phyloP scores from a whole-genome alignment of 1,140 invertebrate species.

The Drosophila triauraria region DNA sequence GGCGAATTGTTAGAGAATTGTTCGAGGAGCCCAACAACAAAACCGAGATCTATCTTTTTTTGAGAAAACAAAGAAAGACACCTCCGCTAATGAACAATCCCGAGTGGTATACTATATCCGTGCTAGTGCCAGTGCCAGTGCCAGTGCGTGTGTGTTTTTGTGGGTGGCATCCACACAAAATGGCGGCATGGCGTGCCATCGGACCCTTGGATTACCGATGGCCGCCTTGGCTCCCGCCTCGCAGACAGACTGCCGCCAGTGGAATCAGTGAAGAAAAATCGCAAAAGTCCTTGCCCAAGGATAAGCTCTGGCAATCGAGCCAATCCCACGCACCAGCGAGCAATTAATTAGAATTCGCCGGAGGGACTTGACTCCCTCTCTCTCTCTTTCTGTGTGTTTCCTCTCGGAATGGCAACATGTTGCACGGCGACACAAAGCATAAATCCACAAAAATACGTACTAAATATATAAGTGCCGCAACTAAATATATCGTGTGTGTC shows the following conservation, averaged over 20 bases:
- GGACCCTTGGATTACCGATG: constrained; percentile 80
- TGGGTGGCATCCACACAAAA: constrained; percentile 31
- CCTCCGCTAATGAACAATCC: constrained; percentile 44
- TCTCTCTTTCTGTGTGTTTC: not conserved
- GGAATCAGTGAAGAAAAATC: constrained; percentile 36
- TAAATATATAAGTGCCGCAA: constrained; percentile 37
- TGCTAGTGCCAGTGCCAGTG: not conserved
- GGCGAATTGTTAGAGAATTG: constrained; percentile 24
- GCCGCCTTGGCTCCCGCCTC: constrained; percentile 21
- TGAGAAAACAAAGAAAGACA: constrained; percentile 33
- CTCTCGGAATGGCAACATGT: constrained; percentile 42
- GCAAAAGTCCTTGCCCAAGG: constrained; percentile 46
- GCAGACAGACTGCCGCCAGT: constrained; percentile 51
- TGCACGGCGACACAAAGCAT: constrained; percentile 23
- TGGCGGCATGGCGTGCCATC: constrained; percentile 59
- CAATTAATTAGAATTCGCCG: constrained; percentile 31
- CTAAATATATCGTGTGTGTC: constrained; percentile 25
- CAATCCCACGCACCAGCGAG: constrained; percentile 17
- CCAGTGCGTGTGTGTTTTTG: constrained; percentile 9
- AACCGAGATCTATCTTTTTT: constrained; percentile 39
- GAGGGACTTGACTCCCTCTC: not conserved
- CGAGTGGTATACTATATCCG: constrained; percentile 15
- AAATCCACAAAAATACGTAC: constrained; percentile 30
- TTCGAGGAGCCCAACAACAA: constrained; percentile 27
- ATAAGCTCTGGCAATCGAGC: constrained; percentile 23